Evolutionary conservation across 2,113 vertebrate species (phyloP).

Genomic region (Nyctibius bracteatus): DNA sequence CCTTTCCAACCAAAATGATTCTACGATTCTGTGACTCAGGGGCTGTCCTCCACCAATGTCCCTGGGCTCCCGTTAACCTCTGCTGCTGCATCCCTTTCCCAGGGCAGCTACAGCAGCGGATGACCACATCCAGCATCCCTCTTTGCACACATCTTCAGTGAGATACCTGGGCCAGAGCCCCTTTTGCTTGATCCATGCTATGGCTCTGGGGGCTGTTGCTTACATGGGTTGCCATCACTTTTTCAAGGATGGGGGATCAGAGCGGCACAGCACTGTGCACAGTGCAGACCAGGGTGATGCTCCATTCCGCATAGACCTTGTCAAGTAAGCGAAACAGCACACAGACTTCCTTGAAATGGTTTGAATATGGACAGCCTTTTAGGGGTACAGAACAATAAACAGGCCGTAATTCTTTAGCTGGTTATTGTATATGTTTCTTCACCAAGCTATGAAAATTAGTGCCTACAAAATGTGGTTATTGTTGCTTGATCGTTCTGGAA

Average conservation of each 20-base stretch:
- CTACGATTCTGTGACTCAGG: no score
- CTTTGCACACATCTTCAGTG: background rate
- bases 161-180: background rate
- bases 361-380: background rate
- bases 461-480: background rate
- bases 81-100: background rate
- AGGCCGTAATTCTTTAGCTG: background rate
- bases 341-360: background rate
- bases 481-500: background rate
- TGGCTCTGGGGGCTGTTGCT: background rate
- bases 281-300: background rate
- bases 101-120: background rate
- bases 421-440: background rate
- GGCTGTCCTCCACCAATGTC: background rate
- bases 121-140: background rate
- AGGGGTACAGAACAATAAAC: background rate
- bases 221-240: background rate
- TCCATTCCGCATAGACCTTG: background rate
- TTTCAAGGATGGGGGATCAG: background rate
- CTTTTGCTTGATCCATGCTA: background rate
- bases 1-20: no score
- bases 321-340: background rate
- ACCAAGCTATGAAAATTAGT: conserved; percentile 4
- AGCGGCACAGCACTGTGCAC: background rate
- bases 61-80: fast-evolving